These are phyloP conservation scores for Hyphantria cunea DNA, from an alignment of 1,140 invertebrate species.

Conservation along the genomic window DNA sequence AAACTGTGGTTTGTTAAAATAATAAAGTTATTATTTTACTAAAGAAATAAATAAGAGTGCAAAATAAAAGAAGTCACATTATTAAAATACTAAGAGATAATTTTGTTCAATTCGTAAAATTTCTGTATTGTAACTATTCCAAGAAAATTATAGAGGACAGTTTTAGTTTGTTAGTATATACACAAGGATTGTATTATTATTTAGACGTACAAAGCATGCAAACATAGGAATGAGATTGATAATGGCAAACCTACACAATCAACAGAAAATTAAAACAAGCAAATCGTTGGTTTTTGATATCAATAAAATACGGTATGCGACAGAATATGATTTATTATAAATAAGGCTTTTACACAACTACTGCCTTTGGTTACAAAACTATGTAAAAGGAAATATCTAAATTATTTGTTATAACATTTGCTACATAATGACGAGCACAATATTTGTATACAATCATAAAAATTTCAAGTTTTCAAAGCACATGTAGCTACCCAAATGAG, in stretches of 20 bases:
- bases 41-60: too few relatives aligned
- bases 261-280: conserved; percentile 66
- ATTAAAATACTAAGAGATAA: too few relatives aligned
- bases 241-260: conserved; percentile 79
- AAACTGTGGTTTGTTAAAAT: too few relatives aligned
- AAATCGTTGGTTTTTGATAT: conserved; percentile 45
- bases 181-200: conserved; percentile 12
- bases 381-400: conserved; percentile 57
- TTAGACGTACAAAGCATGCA: conserved; percentile 32
- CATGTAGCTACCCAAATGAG: conserved; percentile 45
- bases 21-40: too few relatives aligned
- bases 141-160: not conserved
- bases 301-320: conserved; percentile 73
- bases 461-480: conserved; percentile 23
- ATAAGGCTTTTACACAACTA: conserved; percentile 71
- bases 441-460: conserved; percentile 31
- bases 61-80: too few relatives aligned
- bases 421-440: conserved; percentile 51
- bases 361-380: conserved; percentile 65
- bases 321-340: conserved; percentile 78
- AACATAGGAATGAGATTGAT: conserved; percentile 40
- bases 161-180: conserved; percentile 12
- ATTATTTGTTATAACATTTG: conserved; percentile 44
- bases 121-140: not conserved
- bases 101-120: too few relatives aligned